Conservation (phyloP, 2,113 vertebrate genomes). For the pig (Sus scrofa) region DNA sequence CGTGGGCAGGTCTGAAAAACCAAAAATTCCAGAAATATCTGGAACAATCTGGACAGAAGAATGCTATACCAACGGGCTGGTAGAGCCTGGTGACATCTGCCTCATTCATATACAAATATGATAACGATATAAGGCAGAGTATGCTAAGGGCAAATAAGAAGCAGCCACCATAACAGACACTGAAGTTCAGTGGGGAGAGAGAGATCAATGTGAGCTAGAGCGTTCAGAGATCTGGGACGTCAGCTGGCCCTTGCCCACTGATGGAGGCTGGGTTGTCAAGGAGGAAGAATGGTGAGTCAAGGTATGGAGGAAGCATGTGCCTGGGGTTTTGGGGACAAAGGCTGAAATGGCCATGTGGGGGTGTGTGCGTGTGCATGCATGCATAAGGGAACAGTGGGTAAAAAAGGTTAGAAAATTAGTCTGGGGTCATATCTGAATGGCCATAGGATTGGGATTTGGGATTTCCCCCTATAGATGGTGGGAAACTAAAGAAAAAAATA, state of each 20-base stretch:
- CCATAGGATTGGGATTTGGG: neutral
- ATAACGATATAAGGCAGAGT: neutral
- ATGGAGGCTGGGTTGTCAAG: neutral
- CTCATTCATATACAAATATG: neutral
- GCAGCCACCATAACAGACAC: neutral
- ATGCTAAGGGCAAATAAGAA: neutral
- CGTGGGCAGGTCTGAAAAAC: neutral
- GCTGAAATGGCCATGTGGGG: neutral
- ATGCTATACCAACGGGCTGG: neutral
- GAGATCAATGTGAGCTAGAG: neutral
- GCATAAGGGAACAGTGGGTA: neutral
- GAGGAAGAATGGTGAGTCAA: neutral
- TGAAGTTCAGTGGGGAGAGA: neutral
- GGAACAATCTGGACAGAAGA: neutral
- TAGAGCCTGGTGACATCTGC: neutral
- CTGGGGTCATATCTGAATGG: neutral
- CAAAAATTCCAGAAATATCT: constrained; percentile 21
- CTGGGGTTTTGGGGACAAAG: neutral
- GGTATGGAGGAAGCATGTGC: neutral
- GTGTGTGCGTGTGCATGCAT: rapidly evolving
- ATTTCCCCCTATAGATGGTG: neutral
- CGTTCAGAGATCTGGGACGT: neutral
- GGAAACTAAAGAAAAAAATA: constrained; percentile 57
- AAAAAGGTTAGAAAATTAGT: constrained; percentile 84
- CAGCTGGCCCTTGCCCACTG: neutral